Evolutionary conservation across 2,113 vertebrate species (phyloP).

Genomic region (Onychorhynchus coronatus): DNA sequence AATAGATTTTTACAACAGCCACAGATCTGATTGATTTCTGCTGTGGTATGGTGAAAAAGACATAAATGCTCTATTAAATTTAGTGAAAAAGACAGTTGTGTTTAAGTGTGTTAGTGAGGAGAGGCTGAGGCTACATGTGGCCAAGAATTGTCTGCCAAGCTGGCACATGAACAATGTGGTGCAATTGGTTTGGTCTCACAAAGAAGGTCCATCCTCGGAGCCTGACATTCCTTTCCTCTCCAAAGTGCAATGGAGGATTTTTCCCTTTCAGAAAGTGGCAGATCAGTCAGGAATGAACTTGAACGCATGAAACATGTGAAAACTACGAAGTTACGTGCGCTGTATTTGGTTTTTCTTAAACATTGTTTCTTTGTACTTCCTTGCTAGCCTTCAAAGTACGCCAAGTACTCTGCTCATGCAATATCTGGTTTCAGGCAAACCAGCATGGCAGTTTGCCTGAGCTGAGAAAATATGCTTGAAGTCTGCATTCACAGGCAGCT

Average conservation of each 20-base stretch:
- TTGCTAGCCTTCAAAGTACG: conserved; percentile 8
- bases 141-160: not conserved
- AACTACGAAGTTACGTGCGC: not conserved
- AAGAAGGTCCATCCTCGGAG: not conserved
- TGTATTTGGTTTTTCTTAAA: conserved; percentile 14
- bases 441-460: conserved; percentile 54
- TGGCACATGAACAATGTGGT: not conserved
- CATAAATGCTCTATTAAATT: not conserved
- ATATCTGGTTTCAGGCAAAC: conserved; percentile 51
- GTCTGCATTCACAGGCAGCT: conserved; percentile 6
- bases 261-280: not conserved
- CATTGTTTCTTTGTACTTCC: not conserved
- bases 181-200: not conserved
- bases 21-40: not conserved
- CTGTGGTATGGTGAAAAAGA: not conserved
- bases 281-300: not conserved
- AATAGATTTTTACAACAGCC: not conserved
- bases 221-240: not conserved
- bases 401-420: conserved; percentile 4
- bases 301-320: not conserved
- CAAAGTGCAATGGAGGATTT: not conserved
- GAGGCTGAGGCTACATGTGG: not conserved
- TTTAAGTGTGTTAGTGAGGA: not conserved
- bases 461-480: conserved; percentile 31
- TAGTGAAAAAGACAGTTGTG: not conserved